Percentiles rank a stretch among this genome's conserved stretches.
Conservation (phyloP, 2,797 vertebrate species). For the Tragopan temminckii region DNA sequence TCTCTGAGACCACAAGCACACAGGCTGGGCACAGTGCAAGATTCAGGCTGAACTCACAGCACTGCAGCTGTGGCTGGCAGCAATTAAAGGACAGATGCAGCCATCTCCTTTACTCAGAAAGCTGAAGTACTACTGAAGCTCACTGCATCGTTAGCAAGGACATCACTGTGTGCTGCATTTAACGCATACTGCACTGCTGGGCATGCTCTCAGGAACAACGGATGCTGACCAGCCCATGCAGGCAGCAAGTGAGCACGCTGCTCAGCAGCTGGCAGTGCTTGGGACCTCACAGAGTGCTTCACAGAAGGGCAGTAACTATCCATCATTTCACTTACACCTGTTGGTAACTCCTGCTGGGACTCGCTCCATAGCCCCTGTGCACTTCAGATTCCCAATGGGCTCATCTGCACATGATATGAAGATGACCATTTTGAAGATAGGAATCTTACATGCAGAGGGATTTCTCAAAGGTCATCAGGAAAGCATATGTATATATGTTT, state of each 20-base stretch:
- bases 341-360: neutral
- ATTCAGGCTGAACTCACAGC: neutral
- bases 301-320: neutral
- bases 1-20: rapidly evolving
- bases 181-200: neutral
- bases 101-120: neutral
- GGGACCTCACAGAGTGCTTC: neutral
- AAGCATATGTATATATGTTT: neutral
- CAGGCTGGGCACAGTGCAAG: neutral
- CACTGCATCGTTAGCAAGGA: neutral
- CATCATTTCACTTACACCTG: neutral
- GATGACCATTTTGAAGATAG: neutral
- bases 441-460: neutral
- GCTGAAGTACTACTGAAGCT: neutral
- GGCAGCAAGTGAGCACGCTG: neutral
- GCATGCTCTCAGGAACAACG: neutral
- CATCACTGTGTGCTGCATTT: neutral
- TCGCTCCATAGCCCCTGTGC: rapidly evolving
- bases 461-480: neutral
- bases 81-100: neutral
- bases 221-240: rapidly evolving
- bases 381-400: neutral
- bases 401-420: rapidly evolving
- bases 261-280: neutral
- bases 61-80: neutral